These are phyloP conservation scores for Phoebastria nigripes DNA, from an alignment of 2,797 vertebrate genomes.

Conservation along the genomic window DNA sequence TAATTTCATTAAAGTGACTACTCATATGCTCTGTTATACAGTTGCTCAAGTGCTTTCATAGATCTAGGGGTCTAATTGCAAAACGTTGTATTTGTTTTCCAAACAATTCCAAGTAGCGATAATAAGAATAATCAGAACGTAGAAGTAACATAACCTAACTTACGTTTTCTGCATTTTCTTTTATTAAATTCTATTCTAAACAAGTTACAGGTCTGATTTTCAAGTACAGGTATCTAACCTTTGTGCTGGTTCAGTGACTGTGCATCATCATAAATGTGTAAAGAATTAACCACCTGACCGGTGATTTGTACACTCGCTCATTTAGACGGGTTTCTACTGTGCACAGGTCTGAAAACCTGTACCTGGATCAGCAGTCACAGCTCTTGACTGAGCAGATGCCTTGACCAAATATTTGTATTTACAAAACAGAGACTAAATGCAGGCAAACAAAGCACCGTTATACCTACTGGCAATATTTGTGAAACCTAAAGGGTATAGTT, in stretches of 20 bases:
- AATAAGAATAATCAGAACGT: not conserved
- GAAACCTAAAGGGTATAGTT: not conserved
- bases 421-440: not conserved
- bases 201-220: not conserved
- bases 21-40: not conserved
- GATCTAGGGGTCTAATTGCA: not conserved
- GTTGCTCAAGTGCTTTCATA: slow-evolving; percentile 5
- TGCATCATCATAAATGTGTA: not conserved
- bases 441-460: not conserved
- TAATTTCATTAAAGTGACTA: slow-evolving; percentile 42
- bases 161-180: not conserved
- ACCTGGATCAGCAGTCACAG: not conserved
- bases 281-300: not conserved
- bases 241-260: not conserved
- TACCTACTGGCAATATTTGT: not conserved
- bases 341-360: not conserved
- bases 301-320: not conserved
- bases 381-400: not conserved
- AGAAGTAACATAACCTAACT: not conserved
- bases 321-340: not conserved
- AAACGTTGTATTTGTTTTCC: not conserved
- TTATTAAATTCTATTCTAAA: not conserved
- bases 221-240: not conserved
- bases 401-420: slow-evolving; percentile 30
- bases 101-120: not conserved